Base-by-base conservation (phyloP, 2,888 invertebrate species). In the Tipula unca region DNA sequence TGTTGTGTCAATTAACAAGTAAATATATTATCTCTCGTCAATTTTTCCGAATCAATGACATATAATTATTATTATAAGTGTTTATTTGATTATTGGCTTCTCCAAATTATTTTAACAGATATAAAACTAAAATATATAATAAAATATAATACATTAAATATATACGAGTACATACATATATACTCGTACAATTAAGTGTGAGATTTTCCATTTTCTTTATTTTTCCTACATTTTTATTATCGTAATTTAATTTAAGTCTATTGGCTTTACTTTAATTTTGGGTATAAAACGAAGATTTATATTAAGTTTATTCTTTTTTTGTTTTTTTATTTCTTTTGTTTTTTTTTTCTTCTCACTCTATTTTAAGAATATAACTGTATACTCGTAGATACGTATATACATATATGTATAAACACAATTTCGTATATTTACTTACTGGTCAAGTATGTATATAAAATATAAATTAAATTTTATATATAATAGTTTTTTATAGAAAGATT, bases 151-250 rank as follows among this genome's bases (percentile, higher is more conserved):
- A 32, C 32, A 32, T 32, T 3, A 32, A 48, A 69, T 10, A 20
- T 25, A 25, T n/a, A n/a, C n/a, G n/a, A n/a, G n/a, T n/a, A n/a
- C n/a, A n/a, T n/a, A n/a, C n/a, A n/a, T n/a, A n/a, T n/a, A n/a
- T n/a, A n/a, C n/a, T n/a, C n/a, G n/a, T n/a, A n/a, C n/a, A 69
- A 69, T 69, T 69, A 25, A 69, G 69, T 69, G 69, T 69, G 69
- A 69, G 69, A 69, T 69, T 69, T 69, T 69, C 69, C 69, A 69
- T 69, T 69, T 69, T 69, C 69, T 69, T 69, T 69, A 69, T 69
- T 69, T 69, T 69, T 25, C 69, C 25, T 69, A 69, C 69, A 69
- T 69, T 69, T 69, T 69, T 69, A 69, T 69, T 20, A 25, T 69
- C 69, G 69, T 69, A 69, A 69, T 69, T 69, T 69, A 69, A 69